Percentiles rank a stretch among this genome's conserved stretches.
Evolutionary conservation across 2,113 vertebrate genomes (phyloP).

Genomic region (Cheilinus undulatus): DNA sequence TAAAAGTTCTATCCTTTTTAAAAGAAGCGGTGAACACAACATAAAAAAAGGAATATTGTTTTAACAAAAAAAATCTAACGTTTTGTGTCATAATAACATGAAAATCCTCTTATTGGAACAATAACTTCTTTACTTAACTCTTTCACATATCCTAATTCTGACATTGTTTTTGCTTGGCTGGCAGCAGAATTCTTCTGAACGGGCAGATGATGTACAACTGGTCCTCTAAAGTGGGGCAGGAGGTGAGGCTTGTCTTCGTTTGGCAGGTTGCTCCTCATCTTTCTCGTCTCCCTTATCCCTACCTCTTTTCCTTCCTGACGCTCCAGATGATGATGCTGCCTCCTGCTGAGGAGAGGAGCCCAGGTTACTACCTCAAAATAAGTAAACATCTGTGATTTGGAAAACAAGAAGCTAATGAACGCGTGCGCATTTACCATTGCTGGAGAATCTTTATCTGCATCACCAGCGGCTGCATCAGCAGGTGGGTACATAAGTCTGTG

Average conservation of each 20-base stretch:
- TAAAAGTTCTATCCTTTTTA: no score
- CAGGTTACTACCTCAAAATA: background rate
- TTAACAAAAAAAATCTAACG: no score
- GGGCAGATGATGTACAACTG: background rate
- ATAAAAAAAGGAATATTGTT: no score
- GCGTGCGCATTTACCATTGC: conserved; percentile 31
- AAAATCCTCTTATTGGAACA: no score
- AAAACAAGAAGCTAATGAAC: background rate
- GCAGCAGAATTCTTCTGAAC: background rate
- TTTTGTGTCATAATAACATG: no score
- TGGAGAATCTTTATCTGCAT: background rate
- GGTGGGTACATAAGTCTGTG: conserved; percentile 69
- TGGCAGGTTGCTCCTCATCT: conserved; percentile 35
- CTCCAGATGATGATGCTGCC: background rate
- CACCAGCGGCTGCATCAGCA: background rate
- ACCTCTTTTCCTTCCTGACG: conserved; percentile 54
- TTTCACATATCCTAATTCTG: background rate
- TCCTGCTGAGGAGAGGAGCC: conserved; percentile 19
- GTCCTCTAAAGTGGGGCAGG: background rate
- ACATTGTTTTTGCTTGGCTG: no score
- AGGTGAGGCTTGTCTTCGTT: conserved; percentile 53
- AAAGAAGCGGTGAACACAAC: no score
- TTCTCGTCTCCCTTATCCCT: conserved; percentile 32
- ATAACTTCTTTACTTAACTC: no score
- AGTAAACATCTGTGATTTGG: background rate